These are phyloP conservation scores for Eupeodes luniger DNA, from an alignment of 2,888 invertebrate genomes.

Conservation along the genomic window DNA sequence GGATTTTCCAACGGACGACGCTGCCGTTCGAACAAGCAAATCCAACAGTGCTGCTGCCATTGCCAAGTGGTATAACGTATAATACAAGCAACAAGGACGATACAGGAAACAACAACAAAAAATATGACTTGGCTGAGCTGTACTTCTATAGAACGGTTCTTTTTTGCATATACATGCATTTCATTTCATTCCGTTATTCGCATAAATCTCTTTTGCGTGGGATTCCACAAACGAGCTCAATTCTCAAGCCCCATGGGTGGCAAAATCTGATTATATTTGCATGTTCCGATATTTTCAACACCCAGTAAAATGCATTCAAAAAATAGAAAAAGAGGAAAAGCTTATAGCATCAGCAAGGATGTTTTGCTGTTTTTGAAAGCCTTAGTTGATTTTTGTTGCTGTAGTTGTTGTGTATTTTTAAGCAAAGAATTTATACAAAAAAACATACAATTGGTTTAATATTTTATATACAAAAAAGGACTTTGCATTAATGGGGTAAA, in stretches of 20 bases:
- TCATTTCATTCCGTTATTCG: conserved; percentile 39
- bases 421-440: neutral
- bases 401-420: neutral
- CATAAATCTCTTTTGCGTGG: conserved; percentile 44
- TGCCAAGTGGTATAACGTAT: neutral
- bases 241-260: conserved; percentile 24
- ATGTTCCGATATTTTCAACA: conserved; percentile 39
- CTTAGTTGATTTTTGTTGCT: neutral
- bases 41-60: neutral
- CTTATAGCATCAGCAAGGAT: neutral
- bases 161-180: conserved; percentile 19
- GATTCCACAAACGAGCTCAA: conserved; percentile 4
- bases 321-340: neutral
- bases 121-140: neutral
- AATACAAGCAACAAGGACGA: neutral
- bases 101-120: neutral
- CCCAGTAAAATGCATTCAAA: neutral
- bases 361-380: neutral
- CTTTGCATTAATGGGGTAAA: conserved; percentile 49
- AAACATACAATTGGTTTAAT: conserved; percentile 55
- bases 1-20: neutral
- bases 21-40: too few species aligned
- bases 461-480: conserved; percentile 31
- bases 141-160: neutral
- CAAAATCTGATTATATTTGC: conserved; percentile 44